A percentile compares a stretch with the other conserved stretches of the same genome.
Evolutionary conservation across 2,113 vertebrate species (phyloP).

Genomic region (Myocastor coypus): DNA sequence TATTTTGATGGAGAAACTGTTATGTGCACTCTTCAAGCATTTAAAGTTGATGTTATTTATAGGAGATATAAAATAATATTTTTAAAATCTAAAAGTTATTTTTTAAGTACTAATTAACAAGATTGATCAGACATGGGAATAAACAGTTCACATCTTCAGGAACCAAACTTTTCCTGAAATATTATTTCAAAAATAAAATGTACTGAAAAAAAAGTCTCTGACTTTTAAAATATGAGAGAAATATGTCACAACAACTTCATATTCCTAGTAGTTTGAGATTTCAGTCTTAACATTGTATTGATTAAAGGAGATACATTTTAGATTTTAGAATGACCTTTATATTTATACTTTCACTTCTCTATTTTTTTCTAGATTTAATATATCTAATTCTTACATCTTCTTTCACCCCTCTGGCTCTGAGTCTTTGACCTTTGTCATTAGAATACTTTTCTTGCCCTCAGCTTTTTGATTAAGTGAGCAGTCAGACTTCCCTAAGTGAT

Average conservation of each 20-base stretch:
- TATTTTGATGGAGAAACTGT: conserved; percentile 53
- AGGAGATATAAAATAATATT: conserved; percentile 51
- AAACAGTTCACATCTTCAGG: conserved; percentile 38
- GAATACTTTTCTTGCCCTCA: conserved; percentile 59
- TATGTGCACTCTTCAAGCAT: conserved; percentile 50
- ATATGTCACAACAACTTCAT: conserved; percentile 19
- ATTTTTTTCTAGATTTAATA: conserved; percentile 39
- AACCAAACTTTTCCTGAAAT: conserved; percentile 57
- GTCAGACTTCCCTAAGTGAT: conserved; percentile 15
- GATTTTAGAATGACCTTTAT: conserved; percentile 42
- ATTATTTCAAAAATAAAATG: conserved; percentile 54
- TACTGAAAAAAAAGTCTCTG: not conserved
- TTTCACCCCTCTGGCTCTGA: not conserved
- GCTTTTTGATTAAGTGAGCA: conserved; percentile 62
- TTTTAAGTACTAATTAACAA: conserved; percentile 16
- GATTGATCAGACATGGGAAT: not conserved
- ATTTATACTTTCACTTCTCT: not conserved
- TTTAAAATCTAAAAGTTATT: conserved; percentile 30
- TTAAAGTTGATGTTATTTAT: conserved; percentile 38
- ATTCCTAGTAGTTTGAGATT: conserved; percentile 35
- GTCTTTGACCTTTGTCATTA: conserved; percentile 56
- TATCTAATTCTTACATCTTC: conserved; percentile 32
- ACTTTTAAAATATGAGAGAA: conserved; percentile 4
- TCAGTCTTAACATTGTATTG: conserved; percentile 1
- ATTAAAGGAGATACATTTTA: conserved; percentile 3